These are phyloP conservation scores for Oegoconia quadripuncta DNA, from an alignment of 2,888 invertebrate genomes.

Conservation along the genomic window DNA sequence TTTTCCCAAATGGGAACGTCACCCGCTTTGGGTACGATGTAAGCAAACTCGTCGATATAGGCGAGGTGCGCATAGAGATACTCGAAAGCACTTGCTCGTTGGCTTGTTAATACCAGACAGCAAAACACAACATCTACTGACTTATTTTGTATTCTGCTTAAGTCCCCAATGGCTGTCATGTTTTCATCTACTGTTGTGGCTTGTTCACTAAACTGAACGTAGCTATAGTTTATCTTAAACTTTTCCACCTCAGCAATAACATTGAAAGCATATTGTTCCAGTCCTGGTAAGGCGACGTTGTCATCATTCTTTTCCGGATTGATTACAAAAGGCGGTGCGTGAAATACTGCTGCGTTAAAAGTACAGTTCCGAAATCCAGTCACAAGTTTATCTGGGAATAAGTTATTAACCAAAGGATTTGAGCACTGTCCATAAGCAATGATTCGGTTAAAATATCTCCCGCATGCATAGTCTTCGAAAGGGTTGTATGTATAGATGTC, in stretches of 20 bases:
- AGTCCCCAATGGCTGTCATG: slow-evolving; percentile 33
- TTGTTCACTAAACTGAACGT: slow-evolving; percentile 25
- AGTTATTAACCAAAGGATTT: slow-evolving; percentile 12
- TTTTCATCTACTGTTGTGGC: slow-evolving; percentile 30
- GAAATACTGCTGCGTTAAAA: slow-evolving; percentile 33
- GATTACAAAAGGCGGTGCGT: slow-evolving; percentile 46
- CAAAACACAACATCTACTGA: slow-evolving; percentile 30
- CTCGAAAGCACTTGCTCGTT: slow-evolving; percentile 28
- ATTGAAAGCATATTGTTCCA: slow-evolving; percentile 35
- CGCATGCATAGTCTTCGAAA: slow-evolving; percentile 49
- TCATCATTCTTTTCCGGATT: slow-evolving; percentile 19
- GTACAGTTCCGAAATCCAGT: slow-evolving; percentile 45
- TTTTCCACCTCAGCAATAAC: slow-evolving; percentile 36
- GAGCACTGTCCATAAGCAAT: slow-evolving; percentile 41
- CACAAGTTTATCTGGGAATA: slow-evolving; percentile 36
- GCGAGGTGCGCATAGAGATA: slow-evolving; percentile 26
- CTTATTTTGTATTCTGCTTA: slow-evolving; percentile 24
- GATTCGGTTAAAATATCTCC: slow-evolving; percentile 40
- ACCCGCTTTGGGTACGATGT: slow-evolving; percentile 28
- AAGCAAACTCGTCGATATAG: slow-evolving; percentile 26
- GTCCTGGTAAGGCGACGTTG: slow-evolving; percentile 18
- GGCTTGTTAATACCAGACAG: slow-evolving; percentile 25
- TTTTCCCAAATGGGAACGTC: slow-evolving; percentile 24
- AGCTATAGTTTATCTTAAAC: slow-evolving; percentile 38
- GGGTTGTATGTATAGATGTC: slow-evolving; percentile 51